Evolutionary conservation across 92 coral and sea anemone genomes (phyloP), one percentile per base, ranked within the genome.

Genomic region (Parazoanthus swiftii): DNA sequence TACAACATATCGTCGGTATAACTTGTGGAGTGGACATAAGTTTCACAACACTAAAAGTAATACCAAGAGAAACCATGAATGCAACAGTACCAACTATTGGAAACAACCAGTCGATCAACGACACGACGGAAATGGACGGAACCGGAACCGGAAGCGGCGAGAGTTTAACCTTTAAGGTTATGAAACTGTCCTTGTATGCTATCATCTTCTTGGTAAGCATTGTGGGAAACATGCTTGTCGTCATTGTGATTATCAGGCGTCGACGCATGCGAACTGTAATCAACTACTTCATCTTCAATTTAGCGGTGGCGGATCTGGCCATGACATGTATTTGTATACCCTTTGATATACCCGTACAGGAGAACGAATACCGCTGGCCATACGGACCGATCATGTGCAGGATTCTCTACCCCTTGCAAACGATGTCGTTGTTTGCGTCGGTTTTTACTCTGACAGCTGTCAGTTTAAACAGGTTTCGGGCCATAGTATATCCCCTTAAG

Each of bases 181-280:
- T 94, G 78, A 97, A 97, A 66, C 91, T 95, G 25, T 89, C 94
- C 9, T 74, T 97, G 39, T 97, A 94, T 65, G 93, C 96, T n/a
- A 73, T 97, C 15, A 97, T 97, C 81, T 97, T 97, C 80, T 70
- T 95, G 79, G 89, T 97, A 16, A 97, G 99, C 70, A 86, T 95
- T 42, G 86, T 95, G 58, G 99, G 99, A 36, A 97, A 97, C 85
- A 82, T 91, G 13, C 85, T 97, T 88, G 99, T 97, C 71, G 96
- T 98, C 80, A 91, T 92, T 38, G 98, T 97, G 76, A 90, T 97
- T 21, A 92, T 96, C 33, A 89, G 94, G 58, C 95, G 98, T 23
- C 93, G 98, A 81, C 94, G 98, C 42, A 93, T 95, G 95, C 89
- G 98, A 70, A 95, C 99, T 21, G 99, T 97, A 70, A 97, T 98